A percentile compares a stretch with the other conserved stretches of the same genome.
phyloP scores from a whole-genome alignment of 2,888 invertebrate genomes.

The Parascotia fuliginaria region DNA sequence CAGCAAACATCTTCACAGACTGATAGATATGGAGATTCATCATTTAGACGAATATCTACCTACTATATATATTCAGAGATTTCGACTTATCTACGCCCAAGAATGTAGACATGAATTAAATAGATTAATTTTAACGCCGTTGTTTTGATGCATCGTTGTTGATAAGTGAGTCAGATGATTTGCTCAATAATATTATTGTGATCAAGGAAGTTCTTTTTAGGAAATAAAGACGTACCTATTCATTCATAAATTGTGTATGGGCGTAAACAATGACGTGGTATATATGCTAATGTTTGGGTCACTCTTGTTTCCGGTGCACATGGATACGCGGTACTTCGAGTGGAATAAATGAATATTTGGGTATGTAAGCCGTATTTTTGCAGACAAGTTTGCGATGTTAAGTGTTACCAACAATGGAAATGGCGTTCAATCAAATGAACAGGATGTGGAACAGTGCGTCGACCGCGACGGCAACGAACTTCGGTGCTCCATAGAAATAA shows the following conservation, averaged over 20 bases:
- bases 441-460: slow-evolving; percentile 74
- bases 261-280: slow-evolving; percentile 50
- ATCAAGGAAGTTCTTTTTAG: slow-evolving; percentile 12
- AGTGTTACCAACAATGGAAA: slow-evolving; percentile 64
- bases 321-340: slow-evolving; percentile 30
- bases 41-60: too few species aligned
- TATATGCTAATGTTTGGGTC: slow-evolving; percentile 47
- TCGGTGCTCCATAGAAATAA: slow-evolving; percentile 57
- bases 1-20: too few species aligned
- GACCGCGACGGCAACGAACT: slow-evolving; percentile 72
- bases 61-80: too few species aligned
- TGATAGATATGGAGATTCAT: too few species aligned
- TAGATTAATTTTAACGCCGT: slow-evolving; percentile 29
- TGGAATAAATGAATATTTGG: slow-evolving; percentile 56
- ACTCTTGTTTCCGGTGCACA: slow-evolving; percentile 45
- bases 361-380: slow-evolving; percentile 39
- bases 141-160: slow-evolving; percentile 29
- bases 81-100: too few species aligned
- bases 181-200: slow-evolving; percentile 21
- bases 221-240: slow-evolving; percentile 23
- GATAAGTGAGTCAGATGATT: slow-evolving; percentile 21
- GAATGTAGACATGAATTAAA: too few species aligned
- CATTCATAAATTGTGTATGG: slow-evolving; percentile 33
- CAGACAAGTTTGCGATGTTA: slow-evolving; percentile 44
- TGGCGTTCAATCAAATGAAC: slow-evolving; percentile 59